Conservation (phyloP, 2,113 vertebrate genomes). For the Progne subis region DNA sequence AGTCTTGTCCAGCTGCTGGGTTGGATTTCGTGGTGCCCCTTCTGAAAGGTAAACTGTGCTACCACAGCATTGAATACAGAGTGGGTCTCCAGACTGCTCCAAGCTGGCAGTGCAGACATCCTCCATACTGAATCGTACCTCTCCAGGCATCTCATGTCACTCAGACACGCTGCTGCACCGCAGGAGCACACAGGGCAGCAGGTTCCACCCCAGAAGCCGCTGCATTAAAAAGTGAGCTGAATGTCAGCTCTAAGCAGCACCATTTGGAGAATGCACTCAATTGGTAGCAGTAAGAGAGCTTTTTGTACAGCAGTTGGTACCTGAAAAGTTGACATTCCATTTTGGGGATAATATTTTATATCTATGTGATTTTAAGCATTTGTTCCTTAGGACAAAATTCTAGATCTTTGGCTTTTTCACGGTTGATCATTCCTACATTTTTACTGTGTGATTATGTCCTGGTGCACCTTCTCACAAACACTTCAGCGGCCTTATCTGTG, state of each 20-base stretch:
- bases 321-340: background rate
- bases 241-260: background rate
- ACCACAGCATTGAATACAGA: background rate
- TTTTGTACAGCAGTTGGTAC: background rate
- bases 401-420: background rate
- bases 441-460: background rate
- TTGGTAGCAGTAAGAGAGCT: background rate
- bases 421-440: background rate
- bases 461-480: background rate
- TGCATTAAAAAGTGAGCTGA: background rate
- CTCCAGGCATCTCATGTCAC: background rate
- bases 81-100: background rate
- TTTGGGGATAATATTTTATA: background rate
- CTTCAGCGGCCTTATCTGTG: background rate
- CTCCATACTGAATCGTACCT: fast-evolving
- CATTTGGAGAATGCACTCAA: fast-evolving
- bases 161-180: background rate
- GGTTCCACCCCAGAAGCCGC: background rate
- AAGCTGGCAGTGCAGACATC: background rate
- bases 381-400: background rate
- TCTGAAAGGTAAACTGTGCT: background rate
- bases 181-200: background rate
- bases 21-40: background rate
- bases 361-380: background rate
- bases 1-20: background rate